Evolutionary conservation across 2,113 vertebrate species (phyloP), one percentile per base, ranked within the genome.

Genomic region (Oophaga pumilio): DNA sequence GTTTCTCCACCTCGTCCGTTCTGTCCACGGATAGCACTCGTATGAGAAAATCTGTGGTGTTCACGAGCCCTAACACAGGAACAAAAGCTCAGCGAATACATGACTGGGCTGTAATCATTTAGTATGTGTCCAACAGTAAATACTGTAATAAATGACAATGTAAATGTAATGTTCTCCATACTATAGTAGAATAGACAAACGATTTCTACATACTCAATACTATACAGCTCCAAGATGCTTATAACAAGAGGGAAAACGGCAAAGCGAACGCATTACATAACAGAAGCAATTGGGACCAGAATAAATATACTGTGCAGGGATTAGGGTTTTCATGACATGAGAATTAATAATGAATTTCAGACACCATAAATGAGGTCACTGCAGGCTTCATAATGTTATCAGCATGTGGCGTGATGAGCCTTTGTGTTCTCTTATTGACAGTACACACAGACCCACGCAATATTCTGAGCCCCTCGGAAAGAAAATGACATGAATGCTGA

Each of bases 401-500:
- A 80, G 10, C 43, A 26, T 69, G 43, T 69, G 64, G 14, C 33
- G 13, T 12, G 26, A 28, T 57, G 13, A 79, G 14, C 18, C 76
- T 78, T 57, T 66, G 17, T 22, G 9, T 82, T 50, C 12, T 82
- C 64, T 66, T 83, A 83, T 49, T 68, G 71, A 74, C 71, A 43
- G 69, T 68, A 66, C 43, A 50, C 62, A 53, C 49, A 68, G 62
- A 83, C 62, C 62, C 22, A 50, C 49, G 43, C 60, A 50, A 49
- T 52, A 82, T 24, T 83, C 13, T 69, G 3, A 83, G 62, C 81
- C 15, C 43, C 24, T 52, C 43, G 52, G 81, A 66, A 69, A 43
- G 33, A 43, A 66, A 52, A 83, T 53, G 81, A 68, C 43, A 20
- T n/a, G 81, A 83, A 83, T 69, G n/a, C 81, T 69, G 49, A 83